Base-by-base conservation (phyloP, 1,140 invertebrate genomes). In the Zaprionus ghesquierei region DNA sequence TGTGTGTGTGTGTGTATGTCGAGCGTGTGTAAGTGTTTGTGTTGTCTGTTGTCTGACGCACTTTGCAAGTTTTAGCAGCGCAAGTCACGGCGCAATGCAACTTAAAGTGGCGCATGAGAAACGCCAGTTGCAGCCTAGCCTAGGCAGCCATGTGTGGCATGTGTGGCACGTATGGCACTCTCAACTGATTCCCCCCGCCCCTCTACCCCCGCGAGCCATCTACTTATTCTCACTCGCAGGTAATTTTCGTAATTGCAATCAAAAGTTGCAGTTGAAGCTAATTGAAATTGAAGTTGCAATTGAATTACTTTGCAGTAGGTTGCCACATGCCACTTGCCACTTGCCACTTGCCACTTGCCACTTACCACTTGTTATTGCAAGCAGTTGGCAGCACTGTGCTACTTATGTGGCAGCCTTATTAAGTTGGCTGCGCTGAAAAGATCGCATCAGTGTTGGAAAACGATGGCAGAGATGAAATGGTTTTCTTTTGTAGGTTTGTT, bases 281-380 rank as follows among this genome's bases (percentile, higher is more conserved):
- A 70, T 64, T 70, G 51, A 50, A 70, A 70, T 25, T 70, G 51
- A 50, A 70, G 54, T 46, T 44, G 41, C 41, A 49, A 60, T 41
- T 60, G 41, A 60, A 49, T 49, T 60, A 29, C 15, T 25, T 49
- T 33, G 15, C 53, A 23, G 33, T 20, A 50, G 22, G 5, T 31
- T 60, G 56, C 56, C 44, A 38, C 38, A 18, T 27, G 23, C 13
- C 6, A n/a, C n/a, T n/a, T n/a, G n/a, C n/a, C n/a, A n/a, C n/a
- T n/a, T n/a, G n/a, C n/a, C n/a, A n/a, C n/a, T 12, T 20, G 15
- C n/a, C 51, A 54, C 27, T 33, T 58, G 55, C 55, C 46, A 41
- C 41, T 13, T 22, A 9, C 15, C 53, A 35, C 31, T 23, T 38
- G 31, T 35, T 13, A 35, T 25, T 65, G 25, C 51, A 33, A 15